Evolutionary conservation across 2,113 vertebrate species (phyloP).

Genomic region (Burhinus bistriatus): DNA sequence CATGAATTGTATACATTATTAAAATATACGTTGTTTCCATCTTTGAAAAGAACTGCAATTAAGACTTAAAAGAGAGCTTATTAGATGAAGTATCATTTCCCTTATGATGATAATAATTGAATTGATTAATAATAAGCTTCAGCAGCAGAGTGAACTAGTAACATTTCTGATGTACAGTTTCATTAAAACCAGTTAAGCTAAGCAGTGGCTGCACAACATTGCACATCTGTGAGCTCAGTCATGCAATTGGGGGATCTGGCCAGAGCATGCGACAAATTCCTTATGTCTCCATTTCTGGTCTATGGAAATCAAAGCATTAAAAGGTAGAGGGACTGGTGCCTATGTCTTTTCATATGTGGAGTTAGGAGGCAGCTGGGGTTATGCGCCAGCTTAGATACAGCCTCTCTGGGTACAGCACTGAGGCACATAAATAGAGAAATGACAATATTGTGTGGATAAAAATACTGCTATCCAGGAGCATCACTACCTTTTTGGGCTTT

Average conservation of each 20-base stretch:
- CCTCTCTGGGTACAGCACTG: neutral
- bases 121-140: neutral
- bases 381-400: neutral
- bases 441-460: neutral
- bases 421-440: neutral
- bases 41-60: neutral
- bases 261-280: neutral
- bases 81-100: neutral
- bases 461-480: neutral
- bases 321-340: neutral
- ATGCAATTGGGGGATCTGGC: fast-evolving
- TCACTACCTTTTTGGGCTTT: conserved; percentile 75
- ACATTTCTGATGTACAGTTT: neutral
- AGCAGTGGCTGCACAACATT: neutral
- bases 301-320: neutral
- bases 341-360: neutral
- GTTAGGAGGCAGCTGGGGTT: neutral
- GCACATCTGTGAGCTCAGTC: neutral
- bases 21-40: neutral
- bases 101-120: neutral
- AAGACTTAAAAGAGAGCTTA: neutral
- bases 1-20: neutral
- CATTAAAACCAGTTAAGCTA: neutral
- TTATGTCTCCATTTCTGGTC: neutral
- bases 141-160: neutral